phyloP scores from a whole-genome alignment of 1,140 invertebrate species.

The Zaprionus camerounensis region DNA sequence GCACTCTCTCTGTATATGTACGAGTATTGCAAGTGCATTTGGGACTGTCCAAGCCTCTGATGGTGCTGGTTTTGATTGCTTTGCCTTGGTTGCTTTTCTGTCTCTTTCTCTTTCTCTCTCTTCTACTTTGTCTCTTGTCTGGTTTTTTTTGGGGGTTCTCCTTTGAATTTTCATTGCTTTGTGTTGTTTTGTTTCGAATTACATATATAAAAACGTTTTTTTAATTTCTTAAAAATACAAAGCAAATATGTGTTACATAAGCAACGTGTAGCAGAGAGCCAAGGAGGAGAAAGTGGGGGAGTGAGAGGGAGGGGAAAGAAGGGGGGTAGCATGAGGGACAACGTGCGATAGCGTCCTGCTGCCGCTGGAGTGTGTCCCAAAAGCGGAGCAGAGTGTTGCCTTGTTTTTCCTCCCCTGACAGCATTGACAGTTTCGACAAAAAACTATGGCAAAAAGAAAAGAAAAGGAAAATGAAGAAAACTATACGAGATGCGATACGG shows the following conservation, averaged over 20 bases:
- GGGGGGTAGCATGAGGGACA: not conserved
- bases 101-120: constrained; percentile 23
- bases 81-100: constrained; percentile 52
- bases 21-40: constrained; percentile 51
- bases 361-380: constrained; percentile 48
- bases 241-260: constrained; percentile 72
- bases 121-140: not conserved
- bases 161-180: constrained; percentile 43
- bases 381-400: constrained; percentile 60
- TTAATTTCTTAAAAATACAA: constrained; percentile 82
- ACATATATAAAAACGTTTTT: constrained; percentile 51
- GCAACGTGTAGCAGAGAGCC: constrained; percentile 26
- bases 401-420: constrained; percentile 67
- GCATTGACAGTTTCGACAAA: constrained; percentile 79
- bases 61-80: constrained; percentile 47
- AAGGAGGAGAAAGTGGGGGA: not conserved
- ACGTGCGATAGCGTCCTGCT: constrained; percentile 4
- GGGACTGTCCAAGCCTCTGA: constrained; percentile 20
- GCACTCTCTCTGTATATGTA: not conserved
- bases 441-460: constrained; percentile 63
- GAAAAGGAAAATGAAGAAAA: constrained; percentile 46
- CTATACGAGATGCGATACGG: constrained; percentile 51
- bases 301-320: not conserved
- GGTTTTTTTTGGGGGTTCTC: not conserved
- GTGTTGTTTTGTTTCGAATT: constrained; percentile 46